Conservation (phyloP, 92 coral and sea anemone species). For the Scolanthus callimorphus region DNA sequence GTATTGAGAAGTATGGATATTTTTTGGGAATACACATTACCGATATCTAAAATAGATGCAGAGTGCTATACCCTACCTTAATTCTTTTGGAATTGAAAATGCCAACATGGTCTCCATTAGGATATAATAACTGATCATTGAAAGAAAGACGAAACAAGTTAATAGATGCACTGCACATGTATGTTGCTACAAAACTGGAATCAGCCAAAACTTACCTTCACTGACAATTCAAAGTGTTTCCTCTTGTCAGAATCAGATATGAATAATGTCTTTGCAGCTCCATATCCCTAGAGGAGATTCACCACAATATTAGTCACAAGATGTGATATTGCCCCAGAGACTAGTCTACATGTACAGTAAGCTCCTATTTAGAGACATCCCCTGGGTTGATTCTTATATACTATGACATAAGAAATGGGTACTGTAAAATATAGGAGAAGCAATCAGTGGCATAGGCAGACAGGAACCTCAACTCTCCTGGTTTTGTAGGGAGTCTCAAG, state of each 20-base stretch:
- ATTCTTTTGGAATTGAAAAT: conserved; percentile 95
- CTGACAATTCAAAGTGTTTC: conserved; percentile 93
- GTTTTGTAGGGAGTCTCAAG: too few relatives aligned
- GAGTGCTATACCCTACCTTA: conserved; percentile 44
- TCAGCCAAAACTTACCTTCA: conserved; percentile 59
- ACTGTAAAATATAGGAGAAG: too few relatives aligned
- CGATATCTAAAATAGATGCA: neutral
- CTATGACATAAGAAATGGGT: too few relatives aligned
- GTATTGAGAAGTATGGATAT: neutral
- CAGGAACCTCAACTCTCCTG: too few relatives aligned
- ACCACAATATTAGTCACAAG: too few relatives aligned
- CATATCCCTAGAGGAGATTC: conserved; percentile 79
- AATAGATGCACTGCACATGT: neutral
- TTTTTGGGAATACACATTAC: neutral
- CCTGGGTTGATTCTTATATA: too few relatives aligned
- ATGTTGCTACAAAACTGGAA: too few relatives aligned
- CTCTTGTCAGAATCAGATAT: conserved; percentile 98
- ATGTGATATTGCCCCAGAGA: too few relatives aligned
- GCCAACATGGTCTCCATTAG: conserved; percentile 91
- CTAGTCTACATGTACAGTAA: too few relatives aligned
- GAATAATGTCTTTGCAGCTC: conserved; percentile 95
- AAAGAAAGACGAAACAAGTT: neutral
- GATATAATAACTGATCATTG: conserved; percentile 72
- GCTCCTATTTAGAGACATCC: too few relatives aligned
- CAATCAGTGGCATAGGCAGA: too few relatives aligned